These are phyloP conservation scores for Salvelinus alpinus DNA, from an alignment of 2,113 vertebrate genomes.

Conservation along the genomic window DNA sequence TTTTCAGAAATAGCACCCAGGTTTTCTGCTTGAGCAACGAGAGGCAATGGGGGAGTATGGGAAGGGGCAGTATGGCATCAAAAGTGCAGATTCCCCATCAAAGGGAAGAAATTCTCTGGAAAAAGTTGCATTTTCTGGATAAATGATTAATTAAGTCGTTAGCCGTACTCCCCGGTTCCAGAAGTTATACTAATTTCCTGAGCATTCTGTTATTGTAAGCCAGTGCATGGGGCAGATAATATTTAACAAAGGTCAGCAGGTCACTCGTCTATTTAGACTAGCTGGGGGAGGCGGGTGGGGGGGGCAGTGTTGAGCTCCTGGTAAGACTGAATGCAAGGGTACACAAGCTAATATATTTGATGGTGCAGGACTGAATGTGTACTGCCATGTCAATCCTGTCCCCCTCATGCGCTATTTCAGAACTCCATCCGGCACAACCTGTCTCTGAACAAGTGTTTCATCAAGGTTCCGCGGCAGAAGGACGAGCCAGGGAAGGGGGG, in stretches of 20 bases:
- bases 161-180: conserved; percentile 39
- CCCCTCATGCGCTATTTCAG: conserved; percentile 64
- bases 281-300: not conserved
- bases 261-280: conserved; percentile 39
- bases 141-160: conserved; percentile 71
- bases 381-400: not conserved
- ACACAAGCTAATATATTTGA: not conserved
- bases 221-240: conserved; percentile 67
- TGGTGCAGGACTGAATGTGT: not conserved
- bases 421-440: conserved; percentile 97
- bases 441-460: conserved; percentile 97
- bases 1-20: conserved; percentile 3
- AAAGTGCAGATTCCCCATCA: conserved; percentile 21
- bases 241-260: conserved; percentile 72
- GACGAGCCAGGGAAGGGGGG: conserved; percentile 94
- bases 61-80: conserved; percentile 3
- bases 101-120: conserved; percentile 33
- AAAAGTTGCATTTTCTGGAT: conserved; percentile 61
- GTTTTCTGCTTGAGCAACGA: conserved; percentile 23
- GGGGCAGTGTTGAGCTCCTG: not conserved
- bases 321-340: conserved; percentile 13
- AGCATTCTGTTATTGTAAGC: conserved; percentile 56
- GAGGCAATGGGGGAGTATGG: not conserved
- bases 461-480: conserved; percentile 94
- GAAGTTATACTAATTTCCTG: conserved; percentile 41